Evolutionary conservation across 2,797 vertebrate genomes (phyloP).

Genomic region (Acrossocheilus fasciatus): DNA sequence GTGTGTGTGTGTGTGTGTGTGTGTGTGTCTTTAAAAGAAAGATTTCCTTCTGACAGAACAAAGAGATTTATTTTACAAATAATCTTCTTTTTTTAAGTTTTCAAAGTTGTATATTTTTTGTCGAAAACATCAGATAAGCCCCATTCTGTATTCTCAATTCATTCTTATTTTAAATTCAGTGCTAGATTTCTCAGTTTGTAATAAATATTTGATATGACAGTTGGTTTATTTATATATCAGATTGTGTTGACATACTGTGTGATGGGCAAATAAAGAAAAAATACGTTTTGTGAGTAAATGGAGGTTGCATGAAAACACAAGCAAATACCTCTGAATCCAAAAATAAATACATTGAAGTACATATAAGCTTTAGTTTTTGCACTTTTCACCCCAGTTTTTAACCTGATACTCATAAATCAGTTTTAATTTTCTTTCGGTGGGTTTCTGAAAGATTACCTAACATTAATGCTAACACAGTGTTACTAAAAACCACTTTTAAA

Average conservation of each 20-base stretch:
- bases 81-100: neutral
- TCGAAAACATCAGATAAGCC: neutral
- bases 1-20: neutral
- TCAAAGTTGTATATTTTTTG: neutral
- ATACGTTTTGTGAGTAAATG: neutral
- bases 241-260: slow-evolving; percentile 4
- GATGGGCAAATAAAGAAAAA: neutral
- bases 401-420: neutral
- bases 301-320: neutral
- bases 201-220: slow-evolving; percentile 22
- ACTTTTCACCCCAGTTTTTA: neutral
- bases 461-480: neutral
- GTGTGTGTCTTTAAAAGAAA: neutral
- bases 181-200: neutral
- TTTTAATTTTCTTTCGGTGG: neutral
- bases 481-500: slow-evolving; percentile 7
- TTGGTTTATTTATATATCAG: slow-evolving; percentile 17
- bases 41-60: neutral
- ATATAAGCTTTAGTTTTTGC: neutral
- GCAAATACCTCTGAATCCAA: neutral
- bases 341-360: neutral
- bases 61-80: neutral
- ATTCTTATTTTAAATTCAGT: slow-evolving; percentile 12
- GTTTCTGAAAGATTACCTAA: slow-evolving; percentile 17
- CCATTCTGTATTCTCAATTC: neutral